Percentiles rank a stretch among this genome's conserved stretches.
Conservation (phyloP, 2,888 invertebrate species). For the Lumbricus terrestris region DNA sequence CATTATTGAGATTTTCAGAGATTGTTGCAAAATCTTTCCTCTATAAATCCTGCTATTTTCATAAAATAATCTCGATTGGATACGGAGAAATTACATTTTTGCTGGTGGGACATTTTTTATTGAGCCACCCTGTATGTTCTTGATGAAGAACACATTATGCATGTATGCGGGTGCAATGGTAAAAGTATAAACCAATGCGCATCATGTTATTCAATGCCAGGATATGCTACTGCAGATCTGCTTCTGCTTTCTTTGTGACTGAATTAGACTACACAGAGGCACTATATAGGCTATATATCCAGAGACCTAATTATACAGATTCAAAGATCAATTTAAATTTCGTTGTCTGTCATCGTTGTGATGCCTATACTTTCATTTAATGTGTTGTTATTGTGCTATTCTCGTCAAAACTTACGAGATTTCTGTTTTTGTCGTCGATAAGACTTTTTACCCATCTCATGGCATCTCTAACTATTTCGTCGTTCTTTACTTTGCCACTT, state of each 20-base stretch:
- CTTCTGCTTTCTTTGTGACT: background rate
- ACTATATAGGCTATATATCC: no score
- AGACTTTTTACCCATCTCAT: background rate
- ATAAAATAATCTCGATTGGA: no score
- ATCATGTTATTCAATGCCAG: no score
- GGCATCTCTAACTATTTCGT: background rate
- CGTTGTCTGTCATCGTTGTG: background rate
- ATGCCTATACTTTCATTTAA: no score
- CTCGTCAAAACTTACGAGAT: background rate
- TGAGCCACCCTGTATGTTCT: no score
- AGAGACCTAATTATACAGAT: background rate
- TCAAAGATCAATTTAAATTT: background rate
- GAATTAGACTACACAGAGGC: background rate
- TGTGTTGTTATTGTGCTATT: background rate
- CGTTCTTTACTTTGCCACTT: background rate
- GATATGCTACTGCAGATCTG: no score
- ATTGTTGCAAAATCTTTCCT: no score
- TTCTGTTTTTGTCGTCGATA: background rate
- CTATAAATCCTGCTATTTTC: no score
- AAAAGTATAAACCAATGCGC: no score
- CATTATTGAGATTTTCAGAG: no score
- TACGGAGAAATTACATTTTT: no score
- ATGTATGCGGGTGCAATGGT: background rate
- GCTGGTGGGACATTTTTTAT: no score
- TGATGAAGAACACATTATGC: background rate